phyloP scores from a whole-genome alignment of 2,797 vertebrate species.

The Lacerta agilis region DNA sequence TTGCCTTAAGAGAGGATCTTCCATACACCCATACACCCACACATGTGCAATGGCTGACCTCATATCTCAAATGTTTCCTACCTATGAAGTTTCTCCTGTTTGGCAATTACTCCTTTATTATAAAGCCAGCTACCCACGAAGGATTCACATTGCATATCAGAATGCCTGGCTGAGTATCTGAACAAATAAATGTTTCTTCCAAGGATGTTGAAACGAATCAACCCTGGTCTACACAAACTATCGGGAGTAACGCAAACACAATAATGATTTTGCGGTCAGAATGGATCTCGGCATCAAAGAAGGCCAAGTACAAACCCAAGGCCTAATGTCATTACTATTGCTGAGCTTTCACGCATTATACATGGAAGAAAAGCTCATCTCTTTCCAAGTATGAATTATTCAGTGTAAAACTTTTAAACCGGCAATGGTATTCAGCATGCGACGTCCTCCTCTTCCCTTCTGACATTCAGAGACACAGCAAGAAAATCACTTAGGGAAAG shows the following conservation, averaged over 20 bases:
- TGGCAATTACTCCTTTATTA: not conserved
- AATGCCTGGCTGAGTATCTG: not conserved
- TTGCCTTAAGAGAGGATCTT: not conserved
- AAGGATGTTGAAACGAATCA: no score
- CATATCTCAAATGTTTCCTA: not conserved
- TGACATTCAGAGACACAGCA: slow-evolving; percentile 52
- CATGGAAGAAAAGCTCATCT: slow-evolving; percentile 12
- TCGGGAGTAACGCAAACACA: not conserved
- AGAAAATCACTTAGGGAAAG: slow-evolving; percentile 62
- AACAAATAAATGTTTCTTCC: not conserved
- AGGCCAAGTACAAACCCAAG: not conserved
- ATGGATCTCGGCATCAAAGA: slow-evolving; percentile 2
- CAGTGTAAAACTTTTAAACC: slow-evolving; percentile 53
- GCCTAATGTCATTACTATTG: slow-evolving; percentile 1
- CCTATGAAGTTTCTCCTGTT: not conserved
- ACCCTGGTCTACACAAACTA: not conserved
- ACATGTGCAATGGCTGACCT: not conserved
- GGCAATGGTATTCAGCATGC: slow-evolving; percentile 36
- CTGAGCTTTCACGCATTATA: not conserved
- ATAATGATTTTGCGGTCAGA: not conserved
- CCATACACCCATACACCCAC: no score
- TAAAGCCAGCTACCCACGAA: not conserved
- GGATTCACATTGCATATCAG: not conserved
- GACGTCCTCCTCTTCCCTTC: slow-evolving; percentile 53
- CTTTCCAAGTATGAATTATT: slow-evolving; percentile 36